Conservation (phyloP, 2,113 vertebrate genomes). For the Ciconia stormi region DNA sequence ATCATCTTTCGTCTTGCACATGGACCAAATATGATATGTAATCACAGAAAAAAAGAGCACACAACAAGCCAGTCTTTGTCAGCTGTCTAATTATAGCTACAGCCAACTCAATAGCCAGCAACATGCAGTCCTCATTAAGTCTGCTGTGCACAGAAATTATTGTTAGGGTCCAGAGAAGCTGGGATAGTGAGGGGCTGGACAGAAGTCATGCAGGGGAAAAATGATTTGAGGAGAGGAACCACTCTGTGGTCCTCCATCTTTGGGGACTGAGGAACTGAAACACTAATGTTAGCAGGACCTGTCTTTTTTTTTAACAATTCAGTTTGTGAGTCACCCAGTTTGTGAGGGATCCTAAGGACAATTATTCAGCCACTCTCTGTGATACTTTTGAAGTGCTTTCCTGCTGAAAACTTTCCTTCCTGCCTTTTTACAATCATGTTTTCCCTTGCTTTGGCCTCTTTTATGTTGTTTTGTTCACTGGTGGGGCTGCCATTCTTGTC, state of each 20-base stretch:
- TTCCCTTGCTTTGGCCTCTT: background rate
- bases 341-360: background rate
- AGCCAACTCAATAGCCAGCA: background rate
- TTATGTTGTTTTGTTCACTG: background rate
- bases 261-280: background rate
- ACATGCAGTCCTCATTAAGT: slow-evolving; percentile 20
- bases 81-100: slow-evolving; percentile 52
- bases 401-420: background rate
- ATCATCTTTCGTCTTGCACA: slow-evolving; percentile 7
- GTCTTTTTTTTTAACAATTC: background rate
- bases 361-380: background rate
- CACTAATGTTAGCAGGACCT: background rate
- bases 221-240: background rate
- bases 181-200: background rate
- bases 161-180: background rate
- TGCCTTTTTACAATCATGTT: background rate
- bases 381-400: background rate
- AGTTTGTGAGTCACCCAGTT: background rate
- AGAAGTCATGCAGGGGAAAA: background rate
- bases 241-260: background rate
- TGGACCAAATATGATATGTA: slow-evolving; percentile 23
- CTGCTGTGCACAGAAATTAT: background rate
- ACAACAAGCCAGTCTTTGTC: slow-evolving; percentile 15
- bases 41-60: background rate
- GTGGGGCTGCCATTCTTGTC: background rate